A percentile compares a stretch with the other conserved stretches of the same genome.
Conservation (phyloP, 2,888 invertebrate species). For the Chaetogeoica ovagalla region DNA sequence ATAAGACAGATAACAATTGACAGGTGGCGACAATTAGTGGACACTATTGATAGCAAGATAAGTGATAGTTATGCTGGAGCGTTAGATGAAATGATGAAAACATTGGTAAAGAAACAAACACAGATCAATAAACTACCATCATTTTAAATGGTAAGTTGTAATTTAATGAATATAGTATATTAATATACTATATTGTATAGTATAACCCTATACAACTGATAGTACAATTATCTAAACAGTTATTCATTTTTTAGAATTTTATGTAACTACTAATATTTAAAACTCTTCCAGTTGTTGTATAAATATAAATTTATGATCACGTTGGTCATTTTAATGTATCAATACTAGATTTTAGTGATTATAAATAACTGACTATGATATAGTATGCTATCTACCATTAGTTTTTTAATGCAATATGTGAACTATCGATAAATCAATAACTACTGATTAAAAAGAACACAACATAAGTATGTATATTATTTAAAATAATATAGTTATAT, state of each 20-base stretch:
- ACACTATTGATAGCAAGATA: slow-evolving; percentile 43
- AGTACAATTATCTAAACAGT: background rate
- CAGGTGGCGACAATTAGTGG: slow-evolving; percentile 40
- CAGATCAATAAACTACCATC: slow-evolving; percentile 37
- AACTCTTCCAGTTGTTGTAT: no score
- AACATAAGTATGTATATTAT: no score
- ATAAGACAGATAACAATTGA: slow-evolving; percentile 44
- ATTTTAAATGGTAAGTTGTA: slow-evolving; percentile 25
- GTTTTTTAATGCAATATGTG: no score
- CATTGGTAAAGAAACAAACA: slow-evolving; percentile 28
- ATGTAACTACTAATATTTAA: background rate
- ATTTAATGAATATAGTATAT: slow-evolving; percentile 3
- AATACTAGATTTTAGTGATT: no score
- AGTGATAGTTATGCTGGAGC: slow-evolving; percentile 42
- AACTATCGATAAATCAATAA: no score
- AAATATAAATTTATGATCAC: no score
- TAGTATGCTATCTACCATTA: no score
- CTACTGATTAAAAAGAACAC: no score
- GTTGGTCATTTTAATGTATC: no score
- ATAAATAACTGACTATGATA: no score
- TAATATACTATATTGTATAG: background rate
- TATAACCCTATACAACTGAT: background rate
- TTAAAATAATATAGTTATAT: no score
- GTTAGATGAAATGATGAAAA: slow-evolving; percentile 43
- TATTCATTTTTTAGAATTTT: background rate